Evolutionary conservation across 2,797 vertebrate genomes (phyloP), one percentile per base, ranked within the genome.

Genomic region (Darevskia mixta): DNA sequence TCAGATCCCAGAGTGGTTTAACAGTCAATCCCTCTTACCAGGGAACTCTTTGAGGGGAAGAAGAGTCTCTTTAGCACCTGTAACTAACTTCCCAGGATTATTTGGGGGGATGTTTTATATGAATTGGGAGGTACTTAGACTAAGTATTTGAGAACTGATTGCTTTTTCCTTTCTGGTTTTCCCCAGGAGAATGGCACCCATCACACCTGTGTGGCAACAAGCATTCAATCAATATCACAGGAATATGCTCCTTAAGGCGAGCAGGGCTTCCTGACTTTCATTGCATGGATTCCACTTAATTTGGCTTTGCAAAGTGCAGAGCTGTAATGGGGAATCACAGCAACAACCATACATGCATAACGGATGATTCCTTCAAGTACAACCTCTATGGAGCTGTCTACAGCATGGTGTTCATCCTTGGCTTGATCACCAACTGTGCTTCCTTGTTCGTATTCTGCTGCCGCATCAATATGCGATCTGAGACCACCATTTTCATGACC

Each of bases 361-460:
- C 98, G 29, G 98, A 99, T 75, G 99, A 99, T 96, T 99, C 98
- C 93, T 99, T 99, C 93, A 99, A 99, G 95, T 99, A 99, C 96
- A 98, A 98, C 96, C 94, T 99, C 94, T 99, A 99, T 15, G 98
- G 98, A 8, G 98, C 98, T 2, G 98, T 99, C 83, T 99, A 99
- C 96, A 99, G 98, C 0, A 97, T 99, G 94, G 98, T 98, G 82
- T 99, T 99, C 92, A 97, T 99, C 90, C 96, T 99, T 0, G 99
- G 99, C 81, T 95, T 99, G 89, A 97, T 98, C 93, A 99, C 99
- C 88, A 99, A 99, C 97, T 99, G 98, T 2, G 98, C 98, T 4
- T 98, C 99, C 2, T 97, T 99, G 88, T 99, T 98, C 8, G 98
- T 99, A 9, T 99, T 99, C 97, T 99, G 98, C 96, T 99, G 98